These are phyloP conservation scores for Lasioglossum malachurum DNA, from an alignment of 2,888 invertebrate genomes.

Conservation along the genomic window DNA sequence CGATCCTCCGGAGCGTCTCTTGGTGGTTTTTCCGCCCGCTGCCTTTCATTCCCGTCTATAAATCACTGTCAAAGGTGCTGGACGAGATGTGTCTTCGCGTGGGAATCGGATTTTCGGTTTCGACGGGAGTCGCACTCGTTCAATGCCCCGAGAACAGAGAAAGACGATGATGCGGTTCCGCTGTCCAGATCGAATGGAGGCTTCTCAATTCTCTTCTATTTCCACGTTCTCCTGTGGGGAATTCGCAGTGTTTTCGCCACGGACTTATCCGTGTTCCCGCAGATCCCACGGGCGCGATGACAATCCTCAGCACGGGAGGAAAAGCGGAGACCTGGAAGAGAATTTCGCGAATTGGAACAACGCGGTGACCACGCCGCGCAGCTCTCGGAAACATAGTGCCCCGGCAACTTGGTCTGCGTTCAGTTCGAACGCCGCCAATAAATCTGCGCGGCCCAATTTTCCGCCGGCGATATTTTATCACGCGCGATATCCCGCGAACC, in stretches of 20 bases:
- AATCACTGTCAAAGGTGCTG: conserved; percentile 67
- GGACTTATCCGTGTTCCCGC: neutral
- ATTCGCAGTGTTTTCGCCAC: neutral
- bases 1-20: conserved; percentile 53
- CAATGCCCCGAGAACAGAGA: conserved; percentile 20
- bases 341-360: conserved; percentile 54
- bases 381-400: neutral
- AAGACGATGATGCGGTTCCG: neutral
- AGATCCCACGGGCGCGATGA: neutral
- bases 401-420: neutral
- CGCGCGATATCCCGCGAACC: neutral
- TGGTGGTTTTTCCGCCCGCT: conserved; percentile 37
- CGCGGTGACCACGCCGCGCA: conserved; percentile 23
- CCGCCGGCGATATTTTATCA: conserved; percentile 38
- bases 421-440: conserved; percentile 30
- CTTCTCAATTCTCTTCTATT: neutral
- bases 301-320: neutral
- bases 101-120: conserved; percentile 68
- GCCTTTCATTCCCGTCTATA: conserved; percentile 63
- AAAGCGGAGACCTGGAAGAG: conserved; percentile 28
- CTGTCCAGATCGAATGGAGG: conserved; percentile 19
- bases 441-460: conserved; percentile 45
- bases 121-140: conserved; percentile 26
- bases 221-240: neutral
- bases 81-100: conserved; percentile 65